These are phyloP conservation scores for Alsophila aescularia DNA, from an alignment of 2,888 invertebrate genomes.

Conservation along the genomic window DNA sequence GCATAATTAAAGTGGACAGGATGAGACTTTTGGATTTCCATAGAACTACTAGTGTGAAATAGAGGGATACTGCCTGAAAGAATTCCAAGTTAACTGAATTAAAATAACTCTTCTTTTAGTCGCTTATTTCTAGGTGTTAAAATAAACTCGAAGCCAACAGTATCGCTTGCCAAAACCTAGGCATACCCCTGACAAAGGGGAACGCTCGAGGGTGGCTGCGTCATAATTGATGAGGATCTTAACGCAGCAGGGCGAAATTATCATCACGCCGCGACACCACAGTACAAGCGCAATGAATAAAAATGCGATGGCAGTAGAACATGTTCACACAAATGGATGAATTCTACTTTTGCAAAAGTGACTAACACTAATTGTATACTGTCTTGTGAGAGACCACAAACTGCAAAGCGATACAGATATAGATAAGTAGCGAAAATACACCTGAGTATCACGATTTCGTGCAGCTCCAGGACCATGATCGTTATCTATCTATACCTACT, in stretches of 20 bases:
- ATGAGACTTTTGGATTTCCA: no score
- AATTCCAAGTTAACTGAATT: background rate
- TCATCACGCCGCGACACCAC: slow-evolving; percentile 76
- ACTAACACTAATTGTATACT: no score
- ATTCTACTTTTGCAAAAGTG: background rate
- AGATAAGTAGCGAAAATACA: no score
- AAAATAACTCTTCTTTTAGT: background rate
- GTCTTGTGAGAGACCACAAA: no score
- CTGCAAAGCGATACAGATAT: no score
- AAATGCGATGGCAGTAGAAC: slow-evolving; percentile 9
- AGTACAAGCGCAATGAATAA: slow-evolving; percentile 53
- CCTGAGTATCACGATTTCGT: no score
- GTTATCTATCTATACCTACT: no score
- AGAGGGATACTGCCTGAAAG: background rate
- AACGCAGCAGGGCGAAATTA: slow-evolving; percentile 81
- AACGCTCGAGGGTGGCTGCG: slow-evolving; percentile 63
- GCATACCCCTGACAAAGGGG: slow-evolving; percentile 29
- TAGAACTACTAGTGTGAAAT: no score
- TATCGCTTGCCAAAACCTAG: slow-evolving; percentile 42
- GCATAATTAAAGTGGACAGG: no score
- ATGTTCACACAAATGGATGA: background rate
- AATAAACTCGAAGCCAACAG: slow-evolving; percentile 28
- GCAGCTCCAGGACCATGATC: no score
- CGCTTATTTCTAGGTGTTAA: slow-evolving; percentile 6
- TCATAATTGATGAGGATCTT: slow-evolving; percentile 84